Percentiles rank a stretch among this genome's conserved stretches.
phyloP scores from a whole-genome alignment of 2,888 invertebrate species.

The Ceramica pisi region DNA sequence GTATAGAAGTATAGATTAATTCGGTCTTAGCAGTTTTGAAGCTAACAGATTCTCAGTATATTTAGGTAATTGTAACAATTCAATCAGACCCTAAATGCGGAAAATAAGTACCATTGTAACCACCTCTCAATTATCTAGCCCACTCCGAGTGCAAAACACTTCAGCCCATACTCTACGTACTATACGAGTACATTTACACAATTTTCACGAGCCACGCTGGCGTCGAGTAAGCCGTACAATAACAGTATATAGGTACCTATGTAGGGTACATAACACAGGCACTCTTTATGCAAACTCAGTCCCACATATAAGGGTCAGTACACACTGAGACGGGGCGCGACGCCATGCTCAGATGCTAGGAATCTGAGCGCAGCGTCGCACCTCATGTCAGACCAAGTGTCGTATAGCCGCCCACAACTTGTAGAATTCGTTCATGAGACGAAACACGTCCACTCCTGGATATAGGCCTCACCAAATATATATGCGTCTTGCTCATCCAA shows the following conservation, averaged over 20 bases:
- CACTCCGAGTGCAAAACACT: slow-evolving; percentile 27
- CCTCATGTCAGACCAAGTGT: too few relatives aligned
- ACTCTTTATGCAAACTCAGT: slow-evolving; percentile 42
- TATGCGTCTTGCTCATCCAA: too few relatives aligned
- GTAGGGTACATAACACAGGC: slow-evolving; percentile 21
- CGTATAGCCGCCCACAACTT: too few relatives aligned
- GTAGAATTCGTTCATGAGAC: too few relatives aligned
- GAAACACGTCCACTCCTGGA: too few relatives aligned
- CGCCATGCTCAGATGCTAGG: too few relatives aligned
- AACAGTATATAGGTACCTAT: slow-evolving; percentile 17
- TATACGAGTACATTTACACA: slow-evolving; percentile 46
- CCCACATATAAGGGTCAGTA: neutral
- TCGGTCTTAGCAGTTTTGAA: too few relatives aligned
- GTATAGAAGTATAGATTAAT: too few relatives aligned
- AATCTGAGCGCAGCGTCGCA: too few relatives aligned
- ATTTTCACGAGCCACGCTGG: slow-evolving; percentile 60
- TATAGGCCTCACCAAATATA: too few relatives aligned
- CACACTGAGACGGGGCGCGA: neutral
- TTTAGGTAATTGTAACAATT: neutral
- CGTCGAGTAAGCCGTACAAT: slow-evolving; percentile 45
- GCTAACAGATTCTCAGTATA: too few relatives aligned
- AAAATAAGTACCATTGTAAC: slow-evolving; percentile 2
- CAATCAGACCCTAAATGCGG: neutral
- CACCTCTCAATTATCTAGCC: slow-evolving; percentile 12
- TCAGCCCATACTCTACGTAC: slow-evolving; percentile 17